Conservation (phyloP, 1,140 invertebrate genomes). For the Drosophila punjabiensis region DNA sequence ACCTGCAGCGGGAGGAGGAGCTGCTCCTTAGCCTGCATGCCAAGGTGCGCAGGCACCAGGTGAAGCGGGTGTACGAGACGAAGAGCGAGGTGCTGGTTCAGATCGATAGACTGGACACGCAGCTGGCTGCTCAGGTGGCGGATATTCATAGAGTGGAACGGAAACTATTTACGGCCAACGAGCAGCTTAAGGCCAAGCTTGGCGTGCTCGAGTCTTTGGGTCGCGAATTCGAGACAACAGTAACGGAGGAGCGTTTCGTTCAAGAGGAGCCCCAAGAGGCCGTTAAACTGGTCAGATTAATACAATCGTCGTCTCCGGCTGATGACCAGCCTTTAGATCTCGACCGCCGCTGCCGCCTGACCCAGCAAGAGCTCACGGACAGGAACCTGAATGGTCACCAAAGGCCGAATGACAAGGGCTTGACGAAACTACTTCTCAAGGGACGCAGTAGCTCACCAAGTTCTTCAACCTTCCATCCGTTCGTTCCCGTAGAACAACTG, state of each 20-base stretch:
- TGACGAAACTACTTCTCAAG: slow-evolving; percentile 29
- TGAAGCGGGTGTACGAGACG: slow-evolving; percentile 87
- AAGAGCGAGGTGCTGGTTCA: slow-evolving; percentile 83
- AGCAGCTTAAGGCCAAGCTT: slow-evolving; percentile 88
- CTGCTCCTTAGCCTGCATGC: slow-evolving; percentile 88
- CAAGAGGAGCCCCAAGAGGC: background rate
- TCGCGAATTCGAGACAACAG: slow-evolving; percentile 87
- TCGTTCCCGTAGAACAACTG: slow-evolving; percentile 19
- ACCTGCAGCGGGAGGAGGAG: slow-evolving; percentile 90
- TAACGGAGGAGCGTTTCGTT: background rate
- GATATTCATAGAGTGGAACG: slow-evolving; percentile 89
- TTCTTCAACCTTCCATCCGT: background rate
- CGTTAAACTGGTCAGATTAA: background rate
- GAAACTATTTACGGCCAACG: slow-evolving; percentile 88
- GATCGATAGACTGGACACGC: slow-evolving; percentile 86
- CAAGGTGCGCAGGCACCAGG: slow-evolving; percentile 89
- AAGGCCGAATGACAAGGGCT: slow-evolving; percentile 13
- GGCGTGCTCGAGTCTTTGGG: slow-evolving; percentile 88
- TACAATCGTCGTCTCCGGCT: background rate
- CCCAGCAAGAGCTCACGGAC: slow-evolving; percentile 6
- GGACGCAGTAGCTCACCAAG: background rate
- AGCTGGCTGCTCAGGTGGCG: slow-evolving; percentile 86
- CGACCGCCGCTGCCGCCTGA: background rate
- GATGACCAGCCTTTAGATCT: background rate
- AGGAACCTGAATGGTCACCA: slow-evolving; percentile 25